phyloP scores from a whole-genome alignment of 2,888 invertebrate genomes.

The Iphiclides podalirius region DNA sequence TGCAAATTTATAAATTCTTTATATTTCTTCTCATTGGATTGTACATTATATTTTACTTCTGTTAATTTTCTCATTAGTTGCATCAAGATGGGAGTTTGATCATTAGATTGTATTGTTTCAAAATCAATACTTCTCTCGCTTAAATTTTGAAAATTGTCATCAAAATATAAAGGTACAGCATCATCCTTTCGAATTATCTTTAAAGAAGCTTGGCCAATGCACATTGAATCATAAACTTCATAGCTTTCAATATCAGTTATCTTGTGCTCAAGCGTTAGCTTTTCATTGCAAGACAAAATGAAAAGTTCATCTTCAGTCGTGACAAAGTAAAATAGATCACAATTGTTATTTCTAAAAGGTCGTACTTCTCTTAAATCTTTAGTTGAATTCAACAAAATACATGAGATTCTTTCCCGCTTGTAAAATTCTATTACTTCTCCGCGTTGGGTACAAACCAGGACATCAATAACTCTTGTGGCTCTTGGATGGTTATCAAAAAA shows the following conservation, averaged over 20 bases:
- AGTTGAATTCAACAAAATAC: conserved; percentile 35
- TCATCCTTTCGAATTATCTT: conserved; percentile 51
- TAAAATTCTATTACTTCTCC: conserved; percentile 59
- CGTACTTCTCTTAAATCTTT: conserved; percentile 39
- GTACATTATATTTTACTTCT: conserved; percentile 51
- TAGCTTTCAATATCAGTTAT: conserved; percentile 47
- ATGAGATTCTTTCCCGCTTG: conserved; percentile 44
- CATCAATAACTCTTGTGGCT: conserved; percentile 46
- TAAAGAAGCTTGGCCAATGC: conserved; percentile 47
- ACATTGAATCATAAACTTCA: conserved; percentile 44
- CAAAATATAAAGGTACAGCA: conserved; percentile 55
- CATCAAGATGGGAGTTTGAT: conserved; percentile 41
- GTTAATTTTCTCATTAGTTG: conserved; percentile 53
- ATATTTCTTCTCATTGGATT: conserved; percentile 47
- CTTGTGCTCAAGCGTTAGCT: conserved; percentile 36
- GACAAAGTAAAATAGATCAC: conserved; percentile 56
- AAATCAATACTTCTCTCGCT: conserved; percentile 28
- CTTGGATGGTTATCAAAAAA: conserved; percentile 62
- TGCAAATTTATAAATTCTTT: conserved; percentile 46
- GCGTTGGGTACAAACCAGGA: conserved; percentile 49
- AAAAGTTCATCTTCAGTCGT: conserved; percentile 40
- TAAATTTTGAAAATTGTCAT: conserved; percentile 52
- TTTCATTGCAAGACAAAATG: conserved; percentile 45
- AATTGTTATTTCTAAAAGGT: conserved; percentile 49
- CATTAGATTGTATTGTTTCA: conserved; percentile 29